Conservation (phyloP, 2,797 vertebrate genomes). For the Anguilla obscura region DNA sequence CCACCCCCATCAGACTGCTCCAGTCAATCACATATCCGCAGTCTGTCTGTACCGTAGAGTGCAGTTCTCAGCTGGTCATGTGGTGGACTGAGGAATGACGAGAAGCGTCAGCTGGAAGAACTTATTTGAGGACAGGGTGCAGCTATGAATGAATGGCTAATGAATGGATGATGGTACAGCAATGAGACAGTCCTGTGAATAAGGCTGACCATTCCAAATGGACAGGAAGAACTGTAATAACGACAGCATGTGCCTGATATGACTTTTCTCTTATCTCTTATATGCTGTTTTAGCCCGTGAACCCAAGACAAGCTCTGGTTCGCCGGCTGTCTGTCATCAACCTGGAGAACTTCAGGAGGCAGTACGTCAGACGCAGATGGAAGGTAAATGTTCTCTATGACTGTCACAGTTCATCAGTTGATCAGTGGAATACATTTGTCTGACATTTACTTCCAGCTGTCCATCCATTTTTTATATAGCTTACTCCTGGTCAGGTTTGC, state of each 20-base stretch:
- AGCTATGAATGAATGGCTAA: neutral
- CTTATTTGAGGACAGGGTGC: neutral
- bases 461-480: neutral
- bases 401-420: neutral
- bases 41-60: constrained; percentile 4
- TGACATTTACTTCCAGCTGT: neutral
- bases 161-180: neutral
- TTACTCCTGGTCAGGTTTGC: neutral
- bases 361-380: constrained; percentile 88
- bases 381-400: constrained; percentile 72
- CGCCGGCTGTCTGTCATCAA: constrained; percentile 88
- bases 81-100: neutral
- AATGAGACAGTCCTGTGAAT: neutral
- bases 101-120: neutral
- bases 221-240: neutral
- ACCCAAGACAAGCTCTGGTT: constrained; percentile 84
- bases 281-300: constrained; percentile 80
- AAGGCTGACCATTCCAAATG: neutral
- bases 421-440: neutral
- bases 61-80: neutral
- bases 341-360: constrained; percentile 90
- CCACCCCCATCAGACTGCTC: neutral
- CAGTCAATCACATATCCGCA: neutral
- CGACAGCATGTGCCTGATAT: neutral
- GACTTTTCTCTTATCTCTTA: neutral